These are phyloP conservation scores for Diorhabda sublineata DNA, from an alignment of 1,140 invertebrate species.

Conservation along the genomic window DNA sequence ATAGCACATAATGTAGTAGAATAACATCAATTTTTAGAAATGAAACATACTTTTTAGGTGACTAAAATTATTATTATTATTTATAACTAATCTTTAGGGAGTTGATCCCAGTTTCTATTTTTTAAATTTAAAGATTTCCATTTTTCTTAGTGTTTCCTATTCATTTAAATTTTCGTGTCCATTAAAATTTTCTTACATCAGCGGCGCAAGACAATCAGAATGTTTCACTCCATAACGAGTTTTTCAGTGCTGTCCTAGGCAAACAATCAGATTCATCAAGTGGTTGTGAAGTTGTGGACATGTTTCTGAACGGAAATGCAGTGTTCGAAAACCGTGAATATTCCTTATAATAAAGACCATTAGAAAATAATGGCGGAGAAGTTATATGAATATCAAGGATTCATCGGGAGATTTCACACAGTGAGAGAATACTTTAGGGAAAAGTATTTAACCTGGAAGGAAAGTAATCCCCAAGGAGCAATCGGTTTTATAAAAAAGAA, in stretches of 20 bases:
- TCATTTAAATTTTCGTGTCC: slow-evolving; percentile 1
- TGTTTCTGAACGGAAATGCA: neutral
- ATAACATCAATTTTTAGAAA: too few species aligned
- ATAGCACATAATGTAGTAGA: too few species aligned
- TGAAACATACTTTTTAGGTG: too few species aligned
- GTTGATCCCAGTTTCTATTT: too few species aligned
- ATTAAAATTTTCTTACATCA: neutral
- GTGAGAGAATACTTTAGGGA: slow-evolving; percentile 61
- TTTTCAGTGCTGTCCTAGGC: slow-evolving; percentile 4
- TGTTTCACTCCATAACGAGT: neutral
- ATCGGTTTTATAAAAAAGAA: slow-evolving; percentile 35
- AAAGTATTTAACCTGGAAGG: slow-evolving; percentile 56
- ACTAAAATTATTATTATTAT: too few species aligned
- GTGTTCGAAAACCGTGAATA: neutral
- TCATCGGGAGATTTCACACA: slow-evolving; percentile 65
- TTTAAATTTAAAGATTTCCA: too few species aligned
- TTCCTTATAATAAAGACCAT: too few species aligned
- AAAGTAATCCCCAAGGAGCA: slow-evolving; percentile 53
- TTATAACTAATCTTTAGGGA: too few species aligned
- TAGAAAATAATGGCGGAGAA: slow-evolving; percentile 55
- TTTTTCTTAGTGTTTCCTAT: neutral
- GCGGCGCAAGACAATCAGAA: neutral
- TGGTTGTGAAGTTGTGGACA: neutral
- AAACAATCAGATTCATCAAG: slow-evolving; percentile 6
- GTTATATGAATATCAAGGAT: slow-evolving; percentile 72